These are phyloP conservation scores for Diprion similis DNA, from an alignment of 1,140 invertebrate species.

Conservation along the genomic window DNA sequence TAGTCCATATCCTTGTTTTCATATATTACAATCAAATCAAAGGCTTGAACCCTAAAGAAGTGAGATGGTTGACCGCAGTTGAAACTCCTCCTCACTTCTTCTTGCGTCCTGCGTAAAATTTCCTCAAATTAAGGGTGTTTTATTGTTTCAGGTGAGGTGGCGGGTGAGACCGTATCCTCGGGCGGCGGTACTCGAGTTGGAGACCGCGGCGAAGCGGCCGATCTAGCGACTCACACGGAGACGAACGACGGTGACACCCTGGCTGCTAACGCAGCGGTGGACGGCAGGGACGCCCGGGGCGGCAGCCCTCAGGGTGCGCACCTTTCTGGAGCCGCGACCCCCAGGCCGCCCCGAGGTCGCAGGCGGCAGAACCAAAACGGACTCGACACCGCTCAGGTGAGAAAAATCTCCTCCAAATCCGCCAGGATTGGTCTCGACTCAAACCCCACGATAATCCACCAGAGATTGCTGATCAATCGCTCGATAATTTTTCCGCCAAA, in stretches of 20 bases:
- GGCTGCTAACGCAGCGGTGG: slow-evolving; percentile 59
- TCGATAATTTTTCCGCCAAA: no score
- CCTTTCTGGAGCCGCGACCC: slow-evolving; percentile 53
- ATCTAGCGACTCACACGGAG: slow-evolving; percentile 57
- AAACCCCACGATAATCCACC: background rate
- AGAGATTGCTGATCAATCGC: no score
- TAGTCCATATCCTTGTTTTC: no score
- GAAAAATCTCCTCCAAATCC: slow-evolving; percentile 11
- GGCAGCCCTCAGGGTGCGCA: slow-evolving; percentile 58
- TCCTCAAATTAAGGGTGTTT: slow-evolving; percentile 8
- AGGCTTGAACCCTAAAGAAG: no score
- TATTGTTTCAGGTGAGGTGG: slow-evolving; percentile 54
- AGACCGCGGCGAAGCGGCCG: slow-evolving; percentile 57
- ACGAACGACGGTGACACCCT: slow-evolving; percentile 58
- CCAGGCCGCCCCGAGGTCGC: slow-evolving; percentile 50
- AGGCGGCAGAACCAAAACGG: slow-evolving; percentile 60
- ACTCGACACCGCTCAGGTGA: slow-evolving; percentile 57
- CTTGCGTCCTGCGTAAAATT: background rate
- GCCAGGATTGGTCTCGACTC: background rate
- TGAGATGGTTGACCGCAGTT: background rate
- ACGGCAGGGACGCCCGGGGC: slow-evolving; percentile 60
- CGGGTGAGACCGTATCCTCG: slow-evolving; percentile 53
- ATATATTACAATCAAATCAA: no score
- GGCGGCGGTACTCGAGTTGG: slow-evolving; percentile 35
- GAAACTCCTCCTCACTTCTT: slow-evolving; percentile 11